phyloP scores from a whole-genome alignment of 2,113 vertebrate genomes.

The Perognathus longimembris region DNA sequence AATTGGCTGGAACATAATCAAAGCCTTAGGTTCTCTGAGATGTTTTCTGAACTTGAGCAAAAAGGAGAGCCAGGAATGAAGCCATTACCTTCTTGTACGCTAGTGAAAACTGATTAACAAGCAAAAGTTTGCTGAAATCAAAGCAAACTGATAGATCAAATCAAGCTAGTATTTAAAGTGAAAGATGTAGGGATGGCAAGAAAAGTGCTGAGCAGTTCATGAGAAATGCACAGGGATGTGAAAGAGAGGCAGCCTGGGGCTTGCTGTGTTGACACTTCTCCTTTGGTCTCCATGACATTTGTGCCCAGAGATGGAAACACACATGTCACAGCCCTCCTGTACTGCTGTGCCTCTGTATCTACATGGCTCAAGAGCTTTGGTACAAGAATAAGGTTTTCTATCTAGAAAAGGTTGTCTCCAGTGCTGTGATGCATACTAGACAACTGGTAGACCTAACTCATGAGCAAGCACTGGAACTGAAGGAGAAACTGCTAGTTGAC shows the following conservation, averaged over 20 bases:
- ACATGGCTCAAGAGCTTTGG: neutral
- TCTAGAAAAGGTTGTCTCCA: neutral
- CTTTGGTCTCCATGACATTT: accelerated
- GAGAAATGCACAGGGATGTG: neutral
- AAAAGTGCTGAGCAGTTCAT: neutral
- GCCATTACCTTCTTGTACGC: neutral
- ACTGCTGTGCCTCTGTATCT: neutral
- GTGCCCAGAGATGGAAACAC: neutral
- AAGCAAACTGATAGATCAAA: conserved; percentile 1
- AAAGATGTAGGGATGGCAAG: neutral
- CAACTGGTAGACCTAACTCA: neutral
- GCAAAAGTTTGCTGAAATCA: conserved; percentile 51
- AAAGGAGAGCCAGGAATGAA: neutral
- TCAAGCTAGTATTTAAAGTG: conserved; percentile 6
- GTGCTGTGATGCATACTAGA: neutral
- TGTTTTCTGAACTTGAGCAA: conserved; percentile 48
- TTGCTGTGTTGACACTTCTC: neutral
- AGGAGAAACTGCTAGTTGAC: neutral
- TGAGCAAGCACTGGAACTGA: neutral
- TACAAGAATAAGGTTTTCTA: neutral
- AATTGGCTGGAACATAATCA: conserved; percentile 49
- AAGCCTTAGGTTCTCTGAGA: neutral
- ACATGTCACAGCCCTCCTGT: neutral
- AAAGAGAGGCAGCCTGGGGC: neutral
- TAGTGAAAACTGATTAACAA: neutral